Conservation (phyloP, 1,140 invertebrate species). For the Ephestia elutella region DNA sequence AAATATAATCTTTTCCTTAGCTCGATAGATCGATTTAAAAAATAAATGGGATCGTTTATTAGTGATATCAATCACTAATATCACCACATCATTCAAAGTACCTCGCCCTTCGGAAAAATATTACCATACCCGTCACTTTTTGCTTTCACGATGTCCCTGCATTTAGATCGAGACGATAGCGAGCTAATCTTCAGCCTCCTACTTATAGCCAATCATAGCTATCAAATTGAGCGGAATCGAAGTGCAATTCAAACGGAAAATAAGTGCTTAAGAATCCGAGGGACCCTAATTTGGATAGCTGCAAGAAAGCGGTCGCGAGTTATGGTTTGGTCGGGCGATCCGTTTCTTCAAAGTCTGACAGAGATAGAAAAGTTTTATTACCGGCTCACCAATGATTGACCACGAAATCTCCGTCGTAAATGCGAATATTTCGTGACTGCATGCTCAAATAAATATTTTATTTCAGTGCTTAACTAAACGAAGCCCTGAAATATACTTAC, state of each 20-base stretch:
- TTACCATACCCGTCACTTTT: too few species aligned
- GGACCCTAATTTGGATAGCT: background rate
- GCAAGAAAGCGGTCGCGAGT: too few species aligned
- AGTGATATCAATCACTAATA: too few species aligned
- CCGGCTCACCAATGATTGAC: background rate
- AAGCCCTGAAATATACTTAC: too few species aligned
- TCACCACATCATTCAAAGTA: too few species aligned
- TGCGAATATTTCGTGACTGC: background rate
- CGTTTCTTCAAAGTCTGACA: background rate
- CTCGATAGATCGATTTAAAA: too few species aligned
- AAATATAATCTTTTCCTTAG: too few species aligned
- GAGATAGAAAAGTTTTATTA: slow-evolving; percentile 1
- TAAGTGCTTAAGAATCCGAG: background rate
- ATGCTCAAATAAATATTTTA: background rate
- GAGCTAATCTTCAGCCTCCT: background rate
- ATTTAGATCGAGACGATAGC: background rate
- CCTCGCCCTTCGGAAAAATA: too few species aligned
- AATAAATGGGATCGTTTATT: too few species aligned
- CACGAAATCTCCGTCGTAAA: background rate
- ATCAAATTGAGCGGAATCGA: slow-evolving; percentile 1
- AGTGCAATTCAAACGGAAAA: background rate
- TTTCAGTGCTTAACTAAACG: too few species aligned
- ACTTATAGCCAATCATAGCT: background rate
- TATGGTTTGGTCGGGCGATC: background rate
- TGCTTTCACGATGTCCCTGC: too few species aligned